phyloP scores from a whole-genome alignment of 2,113 vertebrate genomes.

The human (Homo sapiens) region DNA sequence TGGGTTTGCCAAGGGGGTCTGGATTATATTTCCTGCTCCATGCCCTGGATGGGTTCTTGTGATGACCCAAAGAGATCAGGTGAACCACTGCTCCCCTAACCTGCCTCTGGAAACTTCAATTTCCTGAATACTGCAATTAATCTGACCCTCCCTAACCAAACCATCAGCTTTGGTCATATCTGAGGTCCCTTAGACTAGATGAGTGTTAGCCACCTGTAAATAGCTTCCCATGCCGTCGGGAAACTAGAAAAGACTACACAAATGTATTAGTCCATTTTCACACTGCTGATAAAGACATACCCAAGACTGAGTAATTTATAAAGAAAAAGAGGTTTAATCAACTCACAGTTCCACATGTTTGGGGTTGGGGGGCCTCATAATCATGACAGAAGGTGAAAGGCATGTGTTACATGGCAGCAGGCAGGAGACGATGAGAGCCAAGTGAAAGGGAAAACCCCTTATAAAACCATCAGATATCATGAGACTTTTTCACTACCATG shows the following conservation, averaged over 20 bases:
- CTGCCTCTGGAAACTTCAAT: neutral
- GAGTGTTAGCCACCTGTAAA: neutral
- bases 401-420: too few species aligned
- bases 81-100: neutral
- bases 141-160: neutral
- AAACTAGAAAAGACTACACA: neutral
- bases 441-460: too few species aligned
- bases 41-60: neutral
- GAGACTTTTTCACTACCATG: too few species aligned
- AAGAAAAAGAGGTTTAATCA: too few species aligned
- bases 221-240: neutral
- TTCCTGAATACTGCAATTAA: neutral
- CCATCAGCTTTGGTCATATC: neutral
- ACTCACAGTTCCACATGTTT: too few species aligned
- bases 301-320: too few species aligned
- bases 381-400: too few species aligned
- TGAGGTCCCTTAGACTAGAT: neutral
- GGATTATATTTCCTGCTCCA: neutral
- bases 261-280: too few species aligned
- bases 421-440: too few species aligned
- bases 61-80: neutral
- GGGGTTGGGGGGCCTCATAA: too few species aligned
- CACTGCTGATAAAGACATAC: too few species aligned
- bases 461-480: too few species aligned
- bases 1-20: neutral